These are phyloP conservation scores for Philereme transversata DNA, from an alignment of 2,888 invertebrate genomes.

Conservation along the genomic window DNA sequence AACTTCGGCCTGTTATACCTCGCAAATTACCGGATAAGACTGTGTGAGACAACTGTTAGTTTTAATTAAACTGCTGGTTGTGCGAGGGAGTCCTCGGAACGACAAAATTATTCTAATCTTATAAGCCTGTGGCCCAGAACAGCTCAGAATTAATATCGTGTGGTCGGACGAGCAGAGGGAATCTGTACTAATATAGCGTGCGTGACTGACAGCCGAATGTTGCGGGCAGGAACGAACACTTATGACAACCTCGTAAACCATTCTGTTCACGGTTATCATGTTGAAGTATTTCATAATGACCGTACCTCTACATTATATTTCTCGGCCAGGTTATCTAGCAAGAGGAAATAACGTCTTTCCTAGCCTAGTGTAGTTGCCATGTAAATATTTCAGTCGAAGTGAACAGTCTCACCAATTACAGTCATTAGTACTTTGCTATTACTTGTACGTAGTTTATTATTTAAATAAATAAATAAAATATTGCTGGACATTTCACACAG, in stretches of 20 bases:
- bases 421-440: no score
- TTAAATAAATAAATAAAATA: no score
- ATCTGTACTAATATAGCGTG: slow-evolving; percentile 17
- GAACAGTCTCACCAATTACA: no score
- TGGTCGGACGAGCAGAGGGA: slow-evolving; percentile 51
- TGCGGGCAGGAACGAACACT: not conserved
- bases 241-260: not conserved
- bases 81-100: slow-evolving; percentile 76
- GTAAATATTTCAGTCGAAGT: no score
- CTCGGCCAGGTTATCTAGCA: no score
- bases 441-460: no score
- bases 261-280: not conserved
- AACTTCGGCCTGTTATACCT: slow-evolving; percentile 83
- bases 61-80: slow-evolving; percentile 83
- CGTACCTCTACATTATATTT: not conserved
- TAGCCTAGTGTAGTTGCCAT: no score
- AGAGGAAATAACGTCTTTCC: no score
- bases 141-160: slow-evolving; percentile 73
- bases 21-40: slow-evolving; percentile 84
- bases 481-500: no score
- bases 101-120: slow-evolving; percentile 83
- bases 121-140: slow-evolving; percentile 76
- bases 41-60: slow-evolving; percentile 84
- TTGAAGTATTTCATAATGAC: not conserved
- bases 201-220: not conserved